Evolutionary conservation across 2,113 vertebrate genomes (phyloP), one percentile per base, ranked within the genome.

Genomic region (Camelus dromedarius): DNA sequence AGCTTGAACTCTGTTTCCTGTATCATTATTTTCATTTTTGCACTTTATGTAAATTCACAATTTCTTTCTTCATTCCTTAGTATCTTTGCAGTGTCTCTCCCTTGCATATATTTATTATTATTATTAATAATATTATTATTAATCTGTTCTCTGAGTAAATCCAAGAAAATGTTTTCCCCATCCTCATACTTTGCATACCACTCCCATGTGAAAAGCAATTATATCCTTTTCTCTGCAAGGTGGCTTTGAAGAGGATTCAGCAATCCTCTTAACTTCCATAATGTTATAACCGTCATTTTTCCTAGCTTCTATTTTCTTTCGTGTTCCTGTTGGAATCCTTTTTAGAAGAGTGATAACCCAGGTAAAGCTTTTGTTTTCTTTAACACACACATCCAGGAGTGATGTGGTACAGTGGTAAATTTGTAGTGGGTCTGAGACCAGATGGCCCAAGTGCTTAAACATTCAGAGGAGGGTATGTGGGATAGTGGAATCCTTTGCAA

Each of bases 341-440:
- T 86, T 81, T 66, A 52, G 0, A 0, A 22, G 16, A 46, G 70
- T 0, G 14, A 76, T 52, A 79, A 84, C 54, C 58, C 5, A 83
- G 81, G 79, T 62, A 96, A 86, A 93, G 30, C 0, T 38, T 50
- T 19, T 30, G 28, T 75, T 95, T 95, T 38, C 62, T 64, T 24
- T 96, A 67, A 75, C 16, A 58, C 5, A 8, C 48, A 35, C 62
- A 75, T 1, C 66, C 8, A 88, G 20, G 6, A 79, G 18, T 46
- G 15, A 50, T 77, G 76, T 92, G 35, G 64, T 16, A 26, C 5
- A 22, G 60, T 13, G 42, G 42, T 24, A 28, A n/a, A 28, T 97
- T 86, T 79, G 22, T 4, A 28, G 72, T 97, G 89, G 92, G 81
- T 91, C 91, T 94, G 95, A 89, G 52, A 96, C 32, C 62, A 96